A percentile compares a stretch with the other conserved stretches of the same genome.
Evolutionary conservation across 2,888 invertebrate genomes (phyloP).

Genomic region (Erebia epiphron): DNA sequence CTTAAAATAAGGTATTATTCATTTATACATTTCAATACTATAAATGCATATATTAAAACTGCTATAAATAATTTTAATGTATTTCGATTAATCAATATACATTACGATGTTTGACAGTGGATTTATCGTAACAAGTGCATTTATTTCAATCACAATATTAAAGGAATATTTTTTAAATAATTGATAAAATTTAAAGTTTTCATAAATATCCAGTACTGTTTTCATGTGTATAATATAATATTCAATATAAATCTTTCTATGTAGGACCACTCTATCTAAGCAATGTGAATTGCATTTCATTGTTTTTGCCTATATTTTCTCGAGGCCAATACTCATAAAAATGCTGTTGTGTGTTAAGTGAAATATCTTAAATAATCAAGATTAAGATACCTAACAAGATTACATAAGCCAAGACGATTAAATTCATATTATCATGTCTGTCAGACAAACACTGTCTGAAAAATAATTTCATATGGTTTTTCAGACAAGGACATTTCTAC

Average conservation of each 20-base stretch:
- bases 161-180: not conserved
- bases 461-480: no score
- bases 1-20: no score
- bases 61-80: not conserved
- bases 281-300: not conserved
- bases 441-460: no score
- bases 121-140: slow-evolving; percentile 15
- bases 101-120: slow-evolving; percentile 4
- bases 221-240: not conserved
- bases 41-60: no score
- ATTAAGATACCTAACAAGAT: no score
- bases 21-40: no score
- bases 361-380: no score
- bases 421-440: no score
- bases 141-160: slow-evolving; percentile 2
- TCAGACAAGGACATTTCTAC: not conserved
- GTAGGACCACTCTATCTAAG: not conserved
- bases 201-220: not conserved
- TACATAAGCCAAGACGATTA: no score
- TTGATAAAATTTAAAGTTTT: not conserved
- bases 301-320: not conserved
- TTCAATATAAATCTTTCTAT: not conserved
- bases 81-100: not conserved
- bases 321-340: no score
- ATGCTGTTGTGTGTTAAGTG: no score